Base-by-base conservation (phyloP, 2,797 vertebrate species). In the Thaleichthys pacificus region DNA sequence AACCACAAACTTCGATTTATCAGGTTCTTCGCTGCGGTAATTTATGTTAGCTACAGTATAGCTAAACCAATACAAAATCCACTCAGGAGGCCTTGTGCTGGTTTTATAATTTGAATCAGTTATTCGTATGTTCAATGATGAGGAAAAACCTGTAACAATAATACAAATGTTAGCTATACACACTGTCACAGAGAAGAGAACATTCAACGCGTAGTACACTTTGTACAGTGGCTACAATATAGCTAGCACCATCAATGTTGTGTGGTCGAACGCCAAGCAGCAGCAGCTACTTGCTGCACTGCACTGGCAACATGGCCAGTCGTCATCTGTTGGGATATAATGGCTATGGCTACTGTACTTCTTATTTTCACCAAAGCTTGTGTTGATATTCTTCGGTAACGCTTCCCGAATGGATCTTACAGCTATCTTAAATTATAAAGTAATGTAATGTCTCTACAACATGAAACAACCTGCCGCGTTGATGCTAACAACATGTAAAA, bases 231-330 rank as follows among this genome's bases (percentile, higher is more conserved):
- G 61, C 62, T 56, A 54, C 19, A 24, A 32, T 61, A 69, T 0
- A 49, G 79, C 76, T 28, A n/a, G 71, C 73, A 81, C 82, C 81
- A 58, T 24, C 72, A 12, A 76, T 15, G 51, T 57, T 68, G 80
- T 85, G 72, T 32, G 61, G 78, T 83, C 76, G 86, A 78, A 81
- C 71, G 71, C 72, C 42, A 66, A 83, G 74, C 79, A 76, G 76
- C 89, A 76, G 87, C 78, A 57, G 78, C 64, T 78, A 82, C 77
- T 61, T 11, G 81, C 80, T 49, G 60, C 83, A 77, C 80, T 49
- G 60, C 83, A 77, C 72, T 35, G 72, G 57, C 22, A 19, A 8
- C 64, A 49, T 21, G 62, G 85, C 57, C 82, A 73, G 22, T 66
- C 70, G 74, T 2, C 70, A 42, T 24, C 79, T 83, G 83, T 73